These are phyloP conservation scores for Petromus typicus DNA, from an alignment of 2,113 vertebrate species.

Conservation along the genomic window DNA sequence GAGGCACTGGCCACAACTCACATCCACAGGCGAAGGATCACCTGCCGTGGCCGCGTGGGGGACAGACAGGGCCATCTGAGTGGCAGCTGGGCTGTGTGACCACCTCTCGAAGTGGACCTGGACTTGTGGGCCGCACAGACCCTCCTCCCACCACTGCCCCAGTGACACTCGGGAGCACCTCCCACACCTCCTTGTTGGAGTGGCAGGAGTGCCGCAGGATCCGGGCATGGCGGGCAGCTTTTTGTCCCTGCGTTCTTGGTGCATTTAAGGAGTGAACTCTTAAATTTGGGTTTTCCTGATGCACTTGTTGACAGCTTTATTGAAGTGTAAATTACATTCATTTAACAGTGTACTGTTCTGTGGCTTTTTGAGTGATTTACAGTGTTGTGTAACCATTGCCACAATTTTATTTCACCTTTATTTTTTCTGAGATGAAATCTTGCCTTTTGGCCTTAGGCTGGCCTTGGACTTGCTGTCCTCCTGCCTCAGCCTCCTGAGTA, in stretches of 20 bases:
- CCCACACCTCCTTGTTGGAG: neutral
- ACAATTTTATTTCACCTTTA: neutral
- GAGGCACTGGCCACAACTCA: neutral
- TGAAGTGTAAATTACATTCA: neutral
- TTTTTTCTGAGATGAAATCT: neutral
- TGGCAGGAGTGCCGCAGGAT: no score
- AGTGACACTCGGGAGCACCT: neutral
- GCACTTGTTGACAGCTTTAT: neutral
- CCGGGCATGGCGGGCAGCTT: fast-evolving
- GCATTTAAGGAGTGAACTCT: neutral
- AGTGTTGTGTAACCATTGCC: neutral
- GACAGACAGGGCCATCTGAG: fast-evolving
- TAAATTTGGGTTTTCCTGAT: neutral
- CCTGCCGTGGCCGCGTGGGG: fast-evolving
- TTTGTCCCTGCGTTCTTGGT: neutral
- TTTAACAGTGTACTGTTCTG: neutral
- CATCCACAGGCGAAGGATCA: neutral
- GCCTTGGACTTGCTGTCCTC: neutral
- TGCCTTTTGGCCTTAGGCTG: neutral
- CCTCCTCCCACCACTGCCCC: neutral
- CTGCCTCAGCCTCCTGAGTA: neutral
- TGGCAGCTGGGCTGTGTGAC: neutral
- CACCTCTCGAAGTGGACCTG: neutral
- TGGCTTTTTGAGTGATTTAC: neutral
- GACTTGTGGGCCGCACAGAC: neutral